Evolutionary conservation across 2,113 vertebrate genomes (phyloP).

Genomic region (Danionella cerebrum): DNA sequence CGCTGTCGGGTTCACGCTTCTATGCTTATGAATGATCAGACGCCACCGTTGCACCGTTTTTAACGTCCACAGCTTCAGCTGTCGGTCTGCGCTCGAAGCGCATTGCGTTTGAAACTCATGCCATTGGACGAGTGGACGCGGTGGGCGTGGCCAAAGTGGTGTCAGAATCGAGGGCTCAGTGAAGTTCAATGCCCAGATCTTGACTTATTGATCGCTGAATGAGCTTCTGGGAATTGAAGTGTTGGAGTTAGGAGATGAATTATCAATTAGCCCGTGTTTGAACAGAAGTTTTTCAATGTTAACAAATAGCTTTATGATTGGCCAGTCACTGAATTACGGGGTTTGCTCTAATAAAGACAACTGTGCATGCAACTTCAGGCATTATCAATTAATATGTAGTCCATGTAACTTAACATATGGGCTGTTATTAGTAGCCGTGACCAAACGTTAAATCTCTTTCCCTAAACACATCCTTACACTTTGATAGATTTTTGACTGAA

Average conservation of each 20-base stretch:
- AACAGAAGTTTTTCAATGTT: background rate
- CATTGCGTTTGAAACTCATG: constrained; percentile 8
- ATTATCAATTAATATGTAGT: too few relatives aligned
- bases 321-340: background rate
- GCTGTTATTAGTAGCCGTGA: too few relatives aligned
- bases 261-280: too few relatives aligned
- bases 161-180: background rate
- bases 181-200: background rate
- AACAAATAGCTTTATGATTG: background rate
- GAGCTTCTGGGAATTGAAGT: background rate
- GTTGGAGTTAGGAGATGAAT: too few relatives aligned
- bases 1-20: background rate
- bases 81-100: constrained; percentile 19
- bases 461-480: too few relatives aligned
- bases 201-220: background rate
- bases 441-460: too few relatives aligned
- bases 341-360: background rate
- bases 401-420: too few relatives aligned
- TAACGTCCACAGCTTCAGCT: constrained; percentile 28
- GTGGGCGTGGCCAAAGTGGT: constrained; percentile 1
- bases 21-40: background rate
- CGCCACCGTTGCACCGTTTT: background rate
- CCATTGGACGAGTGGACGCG: constrained; percentile 6
- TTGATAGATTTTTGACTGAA: too few relatives aligned
- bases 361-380: background rate